These are phyloP conservation scores for Drosophila mimica DNA, from an alignment of 2,888 invertebrate genomes.

Conservation along the genomic window DNA sequence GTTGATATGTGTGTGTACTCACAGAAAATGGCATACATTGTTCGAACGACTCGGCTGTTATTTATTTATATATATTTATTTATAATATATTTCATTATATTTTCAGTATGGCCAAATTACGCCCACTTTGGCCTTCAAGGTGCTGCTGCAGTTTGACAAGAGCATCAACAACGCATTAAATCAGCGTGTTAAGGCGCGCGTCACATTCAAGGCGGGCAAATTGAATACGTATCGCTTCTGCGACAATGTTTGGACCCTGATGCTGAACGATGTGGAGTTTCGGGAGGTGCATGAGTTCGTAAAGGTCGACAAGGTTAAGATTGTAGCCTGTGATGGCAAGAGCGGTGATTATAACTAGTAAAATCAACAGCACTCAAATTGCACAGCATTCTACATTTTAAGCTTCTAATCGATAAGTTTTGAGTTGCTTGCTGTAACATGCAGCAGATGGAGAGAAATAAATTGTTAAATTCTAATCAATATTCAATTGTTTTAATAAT, in stretches of 20 bases:
- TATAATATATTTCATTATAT: not conserved
- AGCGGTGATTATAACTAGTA: conserved; percentile 86
- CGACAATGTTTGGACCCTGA: conserved; percentile 99
- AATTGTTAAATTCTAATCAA: conserved; percentile 53
- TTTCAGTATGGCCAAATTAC: conserved; percentile 97
- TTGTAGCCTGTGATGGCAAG: conserved; percentile 99
- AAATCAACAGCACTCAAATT: conserved; percentile 7
- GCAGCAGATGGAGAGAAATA: conserved; percentile 16
- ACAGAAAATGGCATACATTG: not conserved
- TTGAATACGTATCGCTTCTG: conserved; percentile 97
- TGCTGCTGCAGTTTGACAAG: conserved; percentile 97
- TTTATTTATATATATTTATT: not conserved
- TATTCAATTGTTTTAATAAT: conserved; percentile 20
- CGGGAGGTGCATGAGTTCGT: conserved; percentile 97
- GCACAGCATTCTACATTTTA: conserved; percentile 50
- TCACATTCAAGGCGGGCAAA: conserved; percentile 96
- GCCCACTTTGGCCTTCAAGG: conserved; percentile 95
- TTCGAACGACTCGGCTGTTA: not conserved
- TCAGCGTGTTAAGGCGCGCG: conserved; percentile 94
- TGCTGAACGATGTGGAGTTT: conserved; percentile 99
- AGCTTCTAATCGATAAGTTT: conserved; percentile 54
- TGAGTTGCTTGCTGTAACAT: conserved; percentile 17
- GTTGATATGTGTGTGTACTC: not conserved
- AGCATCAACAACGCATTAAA: conserved; percentile 97
- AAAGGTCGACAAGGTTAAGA: conserved; percentile 97